Evolutionary conservation across 35 echinoderm and acorn worm genomes (phyloP), one percentile per base, ranked within the genome.

Genomic region (Ophiothrix spiculata): DNA sequence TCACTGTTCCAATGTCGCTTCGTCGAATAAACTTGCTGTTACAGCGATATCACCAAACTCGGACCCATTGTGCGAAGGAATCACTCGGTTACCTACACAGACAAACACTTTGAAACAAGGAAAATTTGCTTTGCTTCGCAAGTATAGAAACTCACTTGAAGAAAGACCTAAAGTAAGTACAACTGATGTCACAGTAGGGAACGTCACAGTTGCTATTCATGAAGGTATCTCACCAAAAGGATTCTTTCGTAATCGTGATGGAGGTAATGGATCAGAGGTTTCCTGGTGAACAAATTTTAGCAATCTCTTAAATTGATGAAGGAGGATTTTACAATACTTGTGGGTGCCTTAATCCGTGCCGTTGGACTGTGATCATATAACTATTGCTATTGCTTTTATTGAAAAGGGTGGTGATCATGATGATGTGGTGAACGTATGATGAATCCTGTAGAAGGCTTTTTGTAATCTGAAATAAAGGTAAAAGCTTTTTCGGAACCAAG

Each of bases 41-140:
- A 73, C 69, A 28, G 45, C 74, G 40, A 84, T 63, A 41, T 56
- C 87, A 25, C 81, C 73, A 41, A 69, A 42, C 34, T 63, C 88
- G 32, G 28, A 39, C 25, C 37, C 38, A 75, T 64, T 32, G n/a
- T 84, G 39, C 33, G 74, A 25, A 6, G 60, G 60, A n/a, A 28
- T 69, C 29, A 74, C 64, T 4, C 35, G 63, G 49, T 80, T 64
- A 36, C 79, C 87, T 10, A 89, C 79, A n/a, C 63, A 78, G 38
- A 75, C 87, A 31, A 90, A 90, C 49, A 91, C 79, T 38, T 39
- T 95, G 33, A 95, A 95, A 60, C 81, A 88, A 39, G 93, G 93
- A 0, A 95, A 95, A 82, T 95, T 95, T 63, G 93, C 93, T 3
- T 81, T 95, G 29, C 86, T 95, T 73, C 36, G 93, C n/a, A 95